phyloP scores from a whole-genome alignment of 2,888 invertebrate species.

The Xestia ashworthii region DNA sequence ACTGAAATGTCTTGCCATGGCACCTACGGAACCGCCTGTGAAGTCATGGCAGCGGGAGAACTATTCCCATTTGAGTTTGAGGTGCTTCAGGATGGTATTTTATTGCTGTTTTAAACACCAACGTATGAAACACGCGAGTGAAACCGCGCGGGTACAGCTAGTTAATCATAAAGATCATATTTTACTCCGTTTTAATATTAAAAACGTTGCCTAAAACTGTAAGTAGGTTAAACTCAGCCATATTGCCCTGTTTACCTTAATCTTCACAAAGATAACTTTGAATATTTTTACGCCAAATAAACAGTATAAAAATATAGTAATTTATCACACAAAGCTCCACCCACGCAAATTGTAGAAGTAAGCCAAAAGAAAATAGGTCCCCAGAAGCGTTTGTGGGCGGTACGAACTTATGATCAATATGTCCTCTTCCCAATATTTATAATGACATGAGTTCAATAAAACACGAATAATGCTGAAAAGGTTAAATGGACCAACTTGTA shows the following conservation, averaged over 20 bases:
- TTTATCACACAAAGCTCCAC: conserved; percentile 8
- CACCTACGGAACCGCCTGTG: too few relatives aligned
- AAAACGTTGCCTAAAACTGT: too few relatives aligned
- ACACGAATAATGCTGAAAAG: conserved; percentile 33
- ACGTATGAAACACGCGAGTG: too few relatives aligned
- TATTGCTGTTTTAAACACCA: too few relatives aligned
- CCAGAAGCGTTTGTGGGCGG: conserved; percentile 26
- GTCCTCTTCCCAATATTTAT: conserved; percentile 32
- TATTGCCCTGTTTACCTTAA: conserved; percentile 1
- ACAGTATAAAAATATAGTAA: conserved; percentile 15
- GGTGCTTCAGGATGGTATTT: too few relatives aligned
- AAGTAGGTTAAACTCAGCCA: too few relatives aligned
- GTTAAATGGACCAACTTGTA: conserved; percentile 4
- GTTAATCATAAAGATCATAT: neutral
- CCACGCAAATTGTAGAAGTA: neutral
- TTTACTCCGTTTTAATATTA: too few relatives aligned
- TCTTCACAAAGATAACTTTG: neutral
- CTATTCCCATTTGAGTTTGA: too few relatives aligned
- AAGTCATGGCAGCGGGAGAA: too few relatives aligned
- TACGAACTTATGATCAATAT: conserved; percentile 27
- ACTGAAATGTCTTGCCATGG: too few relatives aligned
- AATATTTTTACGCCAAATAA: conserved; percentile 1
- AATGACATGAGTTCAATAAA: conserved; percentile 39
- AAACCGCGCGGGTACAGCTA: too few relatives aligned
- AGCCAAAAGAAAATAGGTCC: conserved; percentile 6